These are phyloP conservation scores for Neosilurus hyrtlii DNA, from an alignment of 2,797 vertebrate genomes.

Conservation along the genomic window DNA sequence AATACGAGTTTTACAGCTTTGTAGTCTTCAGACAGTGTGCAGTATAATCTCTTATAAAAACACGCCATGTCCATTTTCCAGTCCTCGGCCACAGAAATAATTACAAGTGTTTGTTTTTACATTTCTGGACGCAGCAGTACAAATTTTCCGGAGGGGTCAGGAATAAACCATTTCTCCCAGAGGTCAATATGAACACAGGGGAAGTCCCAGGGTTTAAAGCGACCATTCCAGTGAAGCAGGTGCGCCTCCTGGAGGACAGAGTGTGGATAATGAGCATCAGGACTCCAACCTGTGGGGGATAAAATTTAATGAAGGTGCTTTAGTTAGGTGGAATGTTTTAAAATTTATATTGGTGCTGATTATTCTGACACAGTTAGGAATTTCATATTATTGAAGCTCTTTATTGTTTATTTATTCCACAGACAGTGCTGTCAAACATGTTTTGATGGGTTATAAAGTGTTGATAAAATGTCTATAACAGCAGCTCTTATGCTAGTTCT, in stretches of 20 bases:
- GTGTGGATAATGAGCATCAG: constrained; percentile 81
- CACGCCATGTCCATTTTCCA: too few relatives aligned
- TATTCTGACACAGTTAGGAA: neutral
- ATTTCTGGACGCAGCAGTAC: constrained; percentile 74
- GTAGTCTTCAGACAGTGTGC: neutral
- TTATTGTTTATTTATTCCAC: neutral
- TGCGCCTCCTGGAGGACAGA: constrained; percentile 84
- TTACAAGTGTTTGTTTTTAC: constrained; percentile 38
- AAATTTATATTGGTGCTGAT: neutral
- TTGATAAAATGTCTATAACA: neutral
- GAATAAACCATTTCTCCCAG: constrained; percentile 96
- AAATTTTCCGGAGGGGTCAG: constrained; percentile 88
- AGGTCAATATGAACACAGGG: constrained; percentile 83
- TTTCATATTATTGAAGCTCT: neutral
- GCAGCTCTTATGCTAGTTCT: neutral
- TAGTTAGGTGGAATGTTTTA: neutral
- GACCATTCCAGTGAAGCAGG: constrained; percentile 94
- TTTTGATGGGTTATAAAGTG: neutral
- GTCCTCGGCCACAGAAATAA: neutral
- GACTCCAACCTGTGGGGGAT: constrained; percentile 83
- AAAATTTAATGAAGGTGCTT: neutral
- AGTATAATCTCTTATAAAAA: neutral
- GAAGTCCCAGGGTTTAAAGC: constrained; percentile 93
- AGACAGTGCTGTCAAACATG: neutral
- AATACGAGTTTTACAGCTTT: neutral